Conservation (phyloP, 2,113 vertebrate genomes). For the Propithecus coquereli region DNA sequence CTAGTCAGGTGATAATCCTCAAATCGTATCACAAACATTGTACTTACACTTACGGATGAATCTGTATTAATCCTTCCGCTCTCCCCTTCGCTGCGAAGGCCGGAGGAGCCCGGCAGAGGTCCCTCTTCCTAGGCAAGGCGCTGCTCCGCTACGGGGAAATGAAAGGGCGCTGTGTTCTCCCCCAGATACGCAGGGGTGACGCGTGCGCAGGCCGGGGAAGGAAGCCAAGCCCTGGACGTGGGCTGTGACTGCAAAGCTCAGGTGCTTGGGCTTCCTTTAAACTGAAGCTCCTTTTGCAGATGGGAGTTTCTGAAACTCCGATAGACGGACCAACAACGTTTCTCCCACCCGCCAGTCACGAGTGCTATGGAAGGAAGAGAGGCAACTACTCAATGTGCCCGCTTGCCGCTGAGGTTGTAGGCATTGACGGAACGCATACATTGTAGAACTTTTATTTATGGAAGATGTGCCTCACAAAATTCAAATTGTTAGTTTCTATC, state of each 20-base stretch:
- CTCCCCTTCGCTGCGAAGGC: not conserved
- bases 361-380: not conserved
- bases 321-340: not conserved
- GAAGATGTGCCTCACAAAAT: not conserved
- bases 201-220: not conserved
- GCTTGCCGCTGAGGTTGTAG: not conserved
- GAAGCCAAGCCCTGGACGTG: not conserved
- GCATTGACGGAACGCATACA: not conserved
- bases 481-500: not conserved
- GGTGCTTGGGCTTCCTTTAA: not conserved
- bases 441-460: slow-evolving; percentile 26
- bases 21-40: too few relatives aligned
- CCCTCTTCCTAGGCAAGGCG: not conserved
- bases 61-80: fast-evolving
- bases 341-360: not conserved
- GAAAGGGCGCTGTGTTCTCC: not conserved
- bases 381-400: not conserved
- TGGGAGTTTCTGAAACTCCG: not conserved
- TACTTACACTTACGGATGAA: too few relatives aligned
- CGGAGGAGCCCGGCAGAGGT: not conserved
- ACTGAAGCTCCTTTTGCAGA: not conserved
- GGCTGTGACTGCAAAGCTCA: not conserved
- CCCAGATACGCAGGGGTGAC: not conserved
- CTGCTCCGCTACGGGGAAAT: not conserved
- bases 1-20: not conserved